Conservation (phyloP, 2,888 invertebrate species). For the Folsomia manolachei region DNA sequence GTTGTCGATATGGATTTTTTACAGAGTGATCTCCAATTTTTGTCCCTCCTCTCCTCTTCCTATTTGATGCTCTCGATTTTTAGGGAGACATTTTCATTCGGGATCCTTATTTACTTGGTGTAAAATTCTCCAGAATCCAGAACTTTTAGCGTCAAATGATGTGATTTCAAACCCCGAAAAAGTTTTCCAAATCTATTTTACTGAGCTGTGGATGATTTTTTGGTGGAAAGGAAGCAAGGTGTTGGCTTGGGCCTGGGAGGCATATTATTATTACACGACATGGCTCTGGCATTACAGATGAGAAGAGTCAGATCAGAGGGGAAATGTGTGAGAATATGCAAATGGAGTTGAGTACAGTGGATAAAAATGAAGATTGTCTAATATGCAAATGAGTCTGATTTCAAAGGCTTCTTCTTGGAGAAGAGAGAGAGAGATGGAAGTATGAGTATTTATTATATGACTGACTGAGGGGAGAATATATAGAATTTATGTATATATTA, state of each 20-base stretch:
- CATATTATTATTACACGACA: no score
- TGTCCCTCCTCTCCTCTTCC: slow-evolving; percentile 5
- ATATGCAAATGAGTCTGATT: slow-evolving; percentile 14
- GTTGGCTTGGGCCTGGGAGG: neutral
- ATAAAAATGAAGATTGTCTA: slow-evolving; percentile 9
- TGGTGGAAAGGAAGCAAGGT: slow-evolving; percentile 5
- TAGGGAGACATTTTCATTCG: no score
- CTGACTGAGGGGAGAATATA: slow-evolving; percentile 4
- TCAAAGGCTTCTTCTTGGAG: neutral
- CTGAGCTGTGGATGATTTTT: neutral
- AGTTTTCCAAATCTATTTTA: no score
- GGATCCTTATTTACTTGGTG: no score
- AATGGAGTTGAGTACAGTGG: neutral
- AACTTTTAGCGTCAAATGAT: no score
- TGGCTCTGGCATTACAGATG: no score
- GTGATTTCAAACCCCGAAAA: no score
- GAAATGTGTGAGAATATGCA: slow-evolving; percentile 13
- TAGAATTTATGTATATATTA: neutral
- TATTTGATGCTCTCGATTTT: neutral
- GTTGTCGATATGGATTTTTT: slow-evolving; percentile 16
- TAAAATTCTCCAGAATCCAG: no score
- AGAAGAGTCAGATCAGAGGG: no score
- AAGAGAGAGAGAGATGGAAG: slow-evolving; percentile 1
- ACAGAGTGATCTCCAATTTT: neutral
- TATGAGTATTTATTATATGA: no score